Evolutionary conservation across 2,113 vertebrate species (phyloP).

Genomic region (Elanoides forficatus): DNA sequence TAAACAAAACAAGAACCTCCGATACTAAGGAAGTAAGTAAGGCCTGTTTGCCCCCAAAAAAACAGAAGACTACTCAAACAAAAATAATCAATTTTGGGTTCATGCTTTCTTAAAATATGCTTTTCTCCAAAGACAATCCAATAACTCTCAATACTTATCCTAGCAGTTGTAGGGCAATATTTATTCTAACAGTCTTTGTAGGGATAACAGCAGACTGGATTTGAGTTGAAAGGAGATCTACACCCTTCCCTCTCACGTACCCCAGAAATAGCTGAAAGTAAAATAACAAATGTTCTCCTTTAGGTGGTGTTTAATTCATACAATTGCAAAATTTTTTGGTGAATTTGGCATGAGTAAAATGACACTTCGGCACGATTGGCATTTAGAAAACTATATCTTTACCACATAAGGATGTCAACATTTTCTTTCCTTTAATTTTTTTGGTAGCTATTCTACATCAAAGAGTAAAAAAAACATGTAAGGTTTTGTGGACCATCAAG

Average conservation of each 20-base stretch:
- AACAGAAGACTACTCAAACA: background rate
- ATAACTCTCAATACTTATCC: background rate
- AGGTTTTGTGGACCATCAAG: background rate
- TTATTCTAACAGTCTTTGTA: background rate
- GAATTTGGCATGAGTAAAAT: background rate
- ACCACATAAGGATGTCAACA: background rate
- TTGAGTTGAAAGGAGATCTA: background rate
- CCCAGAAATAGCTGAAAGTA: background rate
- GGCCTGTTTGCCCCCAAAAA: background rate
- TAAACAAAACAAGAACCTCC: background rate
- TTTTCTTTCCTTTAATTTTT: background rate
- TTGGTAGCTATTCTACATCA: background rate
- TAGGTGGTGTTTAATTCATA: background rate
- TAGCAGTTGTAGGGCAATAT: background rate
- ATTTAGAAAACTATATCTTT: background rate
- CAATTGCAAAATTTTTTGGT: background rate
- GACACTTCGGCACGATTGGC: background rate
- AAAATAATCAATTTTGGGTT: background rate
- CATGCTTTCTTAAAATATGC: background rate
- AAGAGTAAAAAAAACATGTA: background rate
- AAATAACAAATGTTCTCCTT: background rate
- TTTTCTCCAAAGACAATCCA: background rate
- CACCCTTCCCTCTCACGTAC: background rate
- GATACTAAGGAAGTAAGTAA: background rate
- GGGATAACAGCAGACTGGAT: background rate